phyloP scores from a whole-genome alignment of 2,888 invertebrate species.

The Eristalinus aeneus region DNA sequence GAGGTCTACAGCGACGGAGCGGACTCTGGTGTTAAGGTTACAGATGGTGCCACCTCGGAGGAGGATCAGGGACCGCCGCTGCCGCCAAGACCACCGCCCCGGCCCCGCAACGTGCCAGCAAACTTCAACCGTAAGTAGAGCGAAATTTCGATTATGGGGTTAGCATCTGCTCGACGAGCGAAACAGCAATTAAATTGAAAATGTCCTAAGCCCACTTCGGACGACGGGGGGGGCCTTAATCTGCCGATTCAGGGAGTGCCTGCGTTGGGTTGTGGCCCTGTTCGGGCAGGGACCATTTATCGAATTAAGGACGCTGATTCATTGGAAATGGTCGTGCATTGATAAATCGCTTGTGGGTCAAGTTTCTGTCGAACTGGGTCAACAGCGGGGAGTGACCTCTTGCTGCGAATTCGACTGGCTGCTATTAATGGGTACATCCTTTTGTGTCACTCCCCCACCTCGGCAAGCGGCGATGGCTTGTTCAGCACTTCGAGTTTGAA shows the following conservation, averaged over 20 bases:
- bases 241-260: slow-evolving; percentile 4
- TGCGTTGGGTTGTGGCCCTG: neutral
- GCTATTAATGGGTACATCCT: neutral
- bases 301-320: slow-evolving; percentile 29
- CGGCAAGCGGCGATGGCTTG: neutral
- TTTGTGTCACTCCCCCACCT: neutral
- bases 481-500: neutral
- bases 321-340: slow-evolving; percentile 27
- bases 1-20: slow-evolving; percentile 77
- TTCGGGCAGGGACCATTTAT: slow-evolving; percentile 25
- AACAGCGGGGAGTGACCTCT: neutral
- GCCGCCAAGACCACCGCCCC: slow-evolving; percentile 79
- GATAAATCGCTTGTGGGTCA: slow-evolving; percentile 40
- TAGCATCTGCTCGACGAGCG: slow-evolving; percentile 37
- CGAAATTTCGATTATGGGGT: slow-evolving; percentile 20
- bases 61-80: slow-evolving; percentile 79
- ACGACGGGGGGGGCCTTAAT: slow-evolving; percentile 15
- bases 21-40: slow-evolving; percentile 75
- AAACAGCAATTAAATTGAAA: slow-evolving; percentile 64
- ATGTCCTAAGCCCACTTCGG: slow-evolving; percentile 26
- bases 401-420: neutral
- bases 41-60: slow-evolving; percentile 73
- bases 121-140: slow-evolving; percentile 72
- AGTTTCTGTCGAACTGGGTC: slow-evolving; percentile 9
- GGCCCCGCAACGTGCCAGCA: slow-evolving; percentile 71